Conservation (phyloP, 2,888 invertebrate genomes). For the Morpho achilles region DNA sequence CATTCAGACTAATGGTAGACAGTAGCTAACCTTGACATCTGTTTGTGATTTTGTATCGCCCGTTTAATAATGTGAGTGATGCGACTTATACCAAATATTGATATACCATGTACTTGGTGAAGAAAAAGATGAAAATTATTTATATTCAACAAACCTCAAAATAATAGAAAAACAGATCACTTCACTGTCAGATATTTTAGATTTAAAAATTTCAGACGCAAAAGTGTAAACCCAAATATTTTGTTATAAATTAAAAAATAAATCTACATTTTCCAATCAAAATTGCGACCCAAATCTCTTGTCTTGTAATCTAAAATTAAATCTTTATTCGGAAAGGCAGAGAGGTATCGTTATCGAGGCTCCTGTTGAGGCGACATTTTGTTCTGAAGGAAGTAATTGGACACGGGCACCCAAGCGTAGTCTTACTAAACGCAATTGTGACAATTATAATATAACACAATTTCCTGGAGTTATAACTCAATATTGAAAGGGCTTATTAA, state of each 20-base stretch:
- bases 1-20: too few relatives aligned
- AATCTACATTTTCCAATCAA: constrained; percentile 17
- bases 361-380: constrained; percentile 53
- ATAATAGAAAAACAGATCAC: too few relatives aligned
- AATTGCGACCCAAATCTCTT: constrained; percentile 35
- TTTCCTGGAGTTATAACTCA: constrained; percentile 46
- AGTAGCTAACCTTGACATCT: too few relatives aligned
- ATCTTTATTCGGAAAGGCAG: constrained; percentile 57
- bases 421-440: constrained; percentile 49
- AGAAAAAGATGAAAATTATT: too few relatives aligned
- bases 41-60: too few relatives aligned
- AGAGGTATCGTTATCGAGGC: constrained; percentile 47
- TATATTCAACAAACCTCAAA: too few relatives aligned
- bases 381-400: constrained; percentile 59
- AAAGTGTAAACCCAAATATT: too few relatives aligned
- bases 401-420: constrained; percentile 50
- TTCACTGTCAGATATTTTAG: too few relatives aligned
- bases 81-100: too few relatives aligned
- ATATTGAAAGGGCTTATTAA: constrained; percentile 32
- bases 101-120: too few relatives aligned
- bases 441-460: constrained; percentile 53
- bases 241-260: not conserved
- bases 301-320: constrained; percentile 63
- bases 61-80: too few relatives aligned
- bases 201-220: too few relatives aligned